phyloP scores from a whole-genome alignment of 2,888 invertebrate genomes.

The Lepidocyrtoides sp. region DNA sequence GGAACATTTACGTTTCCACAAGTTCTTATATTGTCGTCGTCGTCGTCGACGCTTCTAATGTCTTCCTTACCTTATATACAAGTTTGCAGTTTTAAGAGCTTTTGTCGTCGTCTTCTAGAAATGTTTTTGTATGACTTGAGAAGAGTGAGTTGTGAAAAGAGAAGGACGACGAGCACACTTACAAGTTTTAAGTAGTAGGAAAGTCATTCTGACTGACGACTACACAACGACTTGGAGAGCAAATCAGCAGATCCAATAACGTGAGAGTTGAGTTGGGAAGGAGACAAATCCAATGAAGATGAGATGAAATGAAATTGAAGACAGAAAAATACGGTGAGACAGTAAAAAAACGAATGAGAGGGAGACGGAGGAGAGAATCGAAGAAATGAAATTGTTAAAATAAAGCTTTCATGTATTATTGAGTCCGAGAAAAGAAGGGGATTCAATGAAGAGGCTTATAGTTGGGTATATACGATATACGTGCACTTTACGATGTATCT shows the following conservation, averaged over 20 bases:
- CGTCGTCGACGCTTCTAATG: constrained; percentile 36
- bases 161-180: constrained; percentile 70
- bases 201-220: constrained; percentile 76
- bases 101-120: constrained; percentile 75
- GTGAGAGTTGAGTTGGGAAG: constrained; percentile 67
- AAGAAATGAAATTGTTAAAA: constrained; percentile 81
- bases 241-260: constrained; percentile 80
- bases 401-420: constrained; percentile 80
- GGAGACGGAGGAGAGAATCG: constrained; percentile 76
- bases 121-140: constrained; percentile 72
- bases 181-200: constrained; percentile 80
- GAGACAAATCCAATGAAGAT: constrained; percentile 81
- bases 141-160: constrained; percentile 44
- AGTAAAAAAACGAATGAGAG: constrained; percentile 58
- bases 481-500: neutral
- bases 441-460: constrained; percentile 44
- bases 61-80: constrained; percentile 31
- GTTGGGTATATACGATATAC: neutral
- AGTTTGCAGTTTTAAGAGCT: constrained; percentile 73
- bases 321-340: constrained; percentile 74
- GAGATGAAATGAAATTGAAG: constrained; percentile 81
- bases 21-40: constrained; percentile 34
- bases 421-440: constrained; percentile 68
- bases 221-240: constrained; percentile 50
- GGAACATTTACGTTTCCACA: constrained; percentile 31